Base-by-base conservation (phyloP, 2,888 invertebrate genomes). In the Latheticus oryzae region DNA sequence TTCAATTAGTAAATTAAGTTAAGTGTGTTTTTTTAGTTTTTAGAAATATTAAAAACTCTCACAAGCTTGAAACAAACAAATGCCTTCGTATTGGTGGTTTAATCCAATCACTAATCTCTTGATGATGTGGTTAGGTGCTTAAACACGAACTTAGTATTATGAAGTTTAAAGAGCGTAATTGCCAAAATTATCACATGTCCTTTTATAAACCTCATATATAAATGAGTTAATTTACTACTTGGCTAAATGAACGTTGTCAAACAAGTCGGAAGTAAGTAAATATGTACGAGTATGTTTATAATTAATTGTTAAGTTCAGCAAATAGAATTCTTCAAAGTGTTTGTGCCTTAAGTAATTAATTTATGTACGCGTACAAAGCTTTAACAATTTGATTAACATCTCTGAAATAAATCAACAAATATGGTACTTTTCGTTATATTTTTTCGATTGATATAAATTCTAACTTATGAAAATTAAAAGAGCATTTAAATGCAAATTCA, bases 151-250 rank as follows among this genome's bases (percentile, higher is more conserved):
- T 11, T 7, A 38, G 40, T 13, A 19, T 50, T 38, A 50, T 38
- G 28, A 50, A 50, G 51, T 51, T 51, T 51, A 51, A 51, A 40
- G 38, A 21, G 32, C 17, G 40, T 37, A 37, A 50, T 50, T 50
- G 50, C 38, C 50, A 50, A 38, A 50, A n/a, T n/a, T n/a, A n/a
- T n/a, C n/a, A n/a, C n/a, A n/a, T n/a, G n/a, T n/a, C n/a, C n/a
- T n/a, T n/a, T n/a, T n/a, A n/a, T n/a, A n/a, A n/a, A n/a, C n/a
- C n/a, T n/a, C n/a, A n/a, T n/a, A n/a, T n/a, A n/a, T n/a, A n/a
- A n/a, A n/a, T n/a, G n/a, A n/a, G n/a, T n/a, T n/a, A n/a, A n/a
- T n/a, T n/a, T n/a, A n/a, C n/a, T n/a, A n/a, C n/a, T n/a, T n/a
- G n/a, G n/a, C n/a, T n/a, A n/a, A n/a, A n/a, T n/a, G n/a, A n/a